Evolutionary conservation across 1,140 invertebrate genomes (phyloP).

Genomic region (Drosophila varians): DNA sequence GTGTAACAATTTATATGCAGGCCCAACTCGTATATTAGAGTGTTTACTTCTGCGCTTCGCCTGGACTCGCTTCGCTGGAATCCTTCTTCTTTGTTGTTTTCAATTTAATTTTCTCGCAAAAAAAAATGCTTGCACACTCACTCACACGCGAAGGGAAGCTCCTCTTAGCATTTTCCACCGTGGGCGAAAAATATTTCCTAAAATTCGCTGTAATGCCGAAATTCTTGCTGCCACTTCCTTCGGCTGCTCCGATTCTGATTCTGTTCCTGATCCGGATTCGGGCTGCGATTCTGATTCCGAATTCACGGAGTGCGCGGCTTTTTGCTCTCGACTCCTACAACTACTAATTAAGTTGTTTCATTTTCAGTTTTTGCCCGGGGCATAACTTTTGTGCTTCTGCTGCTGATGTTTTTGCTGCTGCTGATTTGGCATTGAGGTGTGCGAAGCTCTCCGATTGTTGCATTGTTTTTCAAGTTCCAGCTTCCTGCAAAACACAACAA

Average conservation of each 20-base stretch:
- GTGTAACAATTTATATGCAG: conserved; percentile 56
- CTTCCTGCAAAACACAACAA: conserved; percentile 31
- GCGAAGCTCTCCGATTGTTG: conserved; percentile 53
- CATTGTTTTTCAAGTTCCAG: conserved; percentile 55
- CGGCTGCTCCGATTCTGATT: background rate
- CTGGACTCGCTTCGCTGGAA: conserved; percentile 10
- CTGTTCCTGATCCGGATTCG: background rate
- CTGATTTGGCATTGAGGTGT: conserved; percentile 59
- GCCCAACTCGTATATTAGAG: conserved; percentile 32
- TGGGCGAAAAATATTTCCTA: conserved; percentile 61
- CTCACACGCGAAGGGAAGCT: conserved; percentile 38
- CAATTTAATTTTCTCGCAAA: conserved; percentile 52
- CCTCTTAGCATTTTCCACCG: conserved; percentile 46
- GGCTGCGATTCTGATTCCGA: conserved; percentile 15
- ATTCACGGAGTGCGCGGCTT: conserved; percentile 41
- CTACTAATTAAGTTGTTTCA: conserved; percentile 83
- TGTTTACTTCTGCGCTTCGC: conserved; percentile 22
- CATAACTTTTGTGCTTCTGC: conserved; percentile 60
- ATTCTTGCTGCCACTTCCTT: conserved; percentile 4
- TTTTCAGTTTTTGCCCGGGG: conserved; percentile 69
- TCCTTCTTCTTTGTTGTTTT: conserved; percentile 23
- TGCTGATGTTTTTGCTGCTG: conserved; percentile 25
- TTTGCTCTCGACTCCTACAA: conserved; percentile 52
- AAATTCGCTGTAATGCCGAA: conserved; percentile 33
- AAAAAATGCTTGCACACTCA: conserved; percentile 34